Evolutionary conservation across 2,888 invertebrate species (phyloP), one percentile per base, ranked within the genome.

Genomic region (Esperia sulphurella): DNA sequence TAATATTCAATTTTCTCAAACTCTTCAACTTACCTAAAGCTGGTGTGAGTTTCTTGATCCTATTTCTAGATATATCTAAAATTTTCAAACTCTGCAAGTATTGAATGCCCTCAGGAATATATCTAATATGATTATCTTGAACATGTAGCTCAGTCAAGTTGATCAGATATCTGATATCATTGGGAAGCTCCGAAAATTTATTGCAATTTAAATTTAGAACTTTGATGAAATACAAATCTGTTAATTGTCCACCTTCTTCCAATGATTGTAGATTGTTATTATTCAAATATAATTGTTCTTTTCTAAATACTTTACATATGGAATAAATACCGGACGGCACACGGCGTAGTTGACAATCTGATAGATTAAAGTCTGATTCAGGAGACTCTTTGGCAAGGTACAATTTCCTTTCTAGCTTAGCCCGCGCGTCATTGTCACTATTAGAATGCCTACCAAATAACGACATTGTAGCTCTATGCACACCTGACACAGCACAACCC

Each of bases 301-400:
- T 97, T 58, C 95, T 91, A 70, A 95, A 94, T 40, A 96, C 95
- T 80, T 94, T 94, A 76, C 96, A 96, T 50, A 95, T 83, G 29
- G 95, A 93, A 80, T 92, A 96, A 48, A 95, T 93, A 52, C 95
- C 95, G 51, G 93, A 88, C 37, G 96, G 96, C 46, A 96, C 92
- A 66, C 84, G 91, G 61, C 91, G 91, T 49, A 96, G 81, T 68
- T 93, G 92, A 79, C 96, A 96, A 57, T 94, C 94, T 5, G 95
- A 94, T 53, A 96, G 77, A 79, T 96, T 96, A 79, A 95, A 96
- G 52, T 93, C 90, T 47, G 94, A 93, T 75, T 96, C 96, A 30
- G 96, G 96, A 57, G 93, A 94, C 82, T 96, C 96, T 61, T 86
- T 88, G 12, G 91, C 91, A 51, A 90, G 66, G 55, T 90, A 90